phyloP scores from a whole-genome alignment of 2,797 vertebrate species.

The Muraenolepis orangiensis region DNA sequence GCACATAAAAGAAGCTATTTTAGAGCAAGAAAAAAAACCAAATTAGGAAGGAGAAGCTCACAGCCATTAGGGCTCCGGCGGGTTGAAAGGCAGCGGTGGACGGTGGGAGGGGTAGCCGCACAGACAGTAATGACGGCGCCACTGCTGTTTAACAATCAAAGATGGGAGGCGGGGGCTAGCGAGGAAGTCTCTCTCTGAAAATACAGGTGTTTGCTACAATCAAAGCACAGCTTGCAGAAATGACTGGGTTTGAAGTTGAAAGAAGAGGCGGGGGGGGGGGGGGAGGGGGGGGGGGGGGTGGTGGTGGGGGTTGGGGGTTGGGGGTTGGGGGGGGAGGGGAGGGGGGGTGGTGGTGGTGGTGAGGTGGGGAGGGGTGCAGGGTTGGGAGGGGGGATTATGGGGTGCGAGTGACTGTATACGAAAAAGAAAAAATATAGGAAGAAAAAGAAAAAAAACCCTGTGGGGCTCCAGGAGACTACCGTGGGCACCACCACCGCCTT shows the following conservation, averaged over 20 bases:
- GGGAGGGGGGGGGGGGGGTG: slow-evolving; percentile 33
- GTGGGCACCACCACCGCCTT: slow-evolving; percentile 60
- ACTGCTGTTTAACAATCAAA: slow-evolving; percentile 83
- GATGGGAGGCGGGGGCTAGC: slow-evolving; percentile 74
- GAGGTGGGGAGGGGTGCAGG: slow-evolving; percentile 42
- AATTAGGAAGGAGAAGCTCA: slow-evolving; percentile 64
- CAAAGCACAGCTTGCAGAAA: slow-evolving; percentile 79
- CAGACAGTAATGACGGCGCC: slow-evolving; percentile 79
- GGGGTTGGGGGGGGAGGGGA: slow-evolving; percentile 22
- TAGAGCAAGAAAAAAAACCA: slow-evolving; percentile 1
- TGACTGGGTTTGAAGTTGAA: slow-evolving; percentile 78
- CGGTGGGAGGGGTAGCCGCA: slow-evolving; percentile 66
- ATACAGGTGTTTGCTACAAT: slow-evolving; percentile 83
- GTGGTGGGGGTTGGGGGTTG: slow-evolving; percentile 60
- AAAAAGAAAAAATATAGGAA: slow-evolving; percentile 35
- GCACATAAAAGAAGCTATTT: not conserved
- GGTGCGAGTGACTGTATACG: slow-evolving; percentile 65
- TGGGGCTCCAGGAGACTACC: slow-evolving; percentile 55
- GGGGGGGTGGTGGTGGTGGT: slow-evolving; percentile 59
- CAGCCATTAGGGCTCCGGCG: slow-evolving; percentile 63
- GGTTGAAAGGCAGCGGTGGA: slow-evolving; percentile 66
- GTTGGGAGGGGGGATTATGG: slow-evolving; percentile 44
- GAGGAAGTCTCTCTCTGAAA: slow-evolving; percentile 80
- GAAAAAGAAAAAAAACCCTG: not conserved
- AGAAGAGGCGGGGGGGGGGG: slow-evolving; percentile 55